Evolutionary conservation across 2,888 invertebrate species (phyloP).

Genomic region (Archaeoteleia sp.): DNA sequence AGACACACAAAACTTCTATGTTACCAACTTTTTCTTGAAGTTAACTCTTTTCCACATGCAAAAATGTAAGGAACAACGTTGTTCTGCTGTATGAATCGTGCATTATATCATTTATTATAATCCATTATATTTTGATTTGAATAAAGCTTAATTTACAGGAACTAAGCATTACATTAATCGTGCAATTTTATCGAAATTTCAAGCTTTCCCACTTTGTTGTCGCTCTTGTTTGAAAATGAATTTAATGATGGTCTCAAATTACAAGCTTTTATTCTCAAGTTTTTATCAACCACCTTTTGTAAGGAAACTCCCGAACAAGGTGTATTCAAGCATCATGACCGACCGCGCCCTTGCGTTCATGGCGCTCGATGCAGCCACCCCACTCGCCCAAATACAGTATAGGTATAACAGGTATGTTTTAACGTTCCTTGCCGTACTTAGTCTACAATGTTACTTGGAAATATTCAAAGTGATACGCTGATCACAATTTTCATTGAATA

Average conservation of each 20-base stretch:
- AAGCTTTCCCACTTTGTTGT: constrained; percentile 1
- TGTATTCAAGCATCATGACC: constrained; percentile 49
- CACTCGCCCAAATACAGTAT: constrained; percentile 45
- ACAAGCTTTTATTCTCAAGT: constrained; percentile 18
- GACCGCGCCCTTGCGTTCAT: constrained; percentile 53
- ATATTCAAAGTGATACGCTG: constrained; percentile 6
- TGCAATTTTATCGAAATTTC: constrained; percentile 4
- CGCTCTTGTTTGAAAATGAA: constrained; percentile 3
- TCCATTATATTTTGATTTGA: too few species aligned
- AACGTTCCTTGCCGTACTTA: constrained; percentile 35
- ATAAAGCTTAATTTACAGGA: too few species aligned
- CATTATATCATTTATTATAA: too few species aligned
- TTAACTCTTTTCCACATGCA: too few species aligned
- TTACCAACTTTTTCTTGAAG: too few species aligned
- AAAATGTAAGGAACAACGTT: too few species aligned
- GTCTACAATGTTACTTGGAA: constrained; percentile 19
- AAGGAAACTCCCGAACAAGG: constrained; percentile 41
- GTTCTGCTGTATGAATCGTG: too few species aligned
- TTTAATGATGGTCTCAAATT: constrained; percentile 21
- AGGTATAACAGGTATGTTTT: constrained; percentile 53
- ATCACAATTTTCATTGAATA: too few species aligned
- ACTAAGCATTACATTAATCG: too few species aligned
- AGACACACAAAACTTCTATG: too few species aligned
- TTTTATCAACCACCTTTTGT: constrained; percentile 42
- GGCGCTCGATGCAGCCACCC: constrained; percentile 54